Percentiles rank a stretch among this genome's conserved stretches.
phyloP scores from a whole-genome alignment of 30 jellyfish, hydroid and myxozoan genomes.

The Clytia hemisphaerica region DNA sequence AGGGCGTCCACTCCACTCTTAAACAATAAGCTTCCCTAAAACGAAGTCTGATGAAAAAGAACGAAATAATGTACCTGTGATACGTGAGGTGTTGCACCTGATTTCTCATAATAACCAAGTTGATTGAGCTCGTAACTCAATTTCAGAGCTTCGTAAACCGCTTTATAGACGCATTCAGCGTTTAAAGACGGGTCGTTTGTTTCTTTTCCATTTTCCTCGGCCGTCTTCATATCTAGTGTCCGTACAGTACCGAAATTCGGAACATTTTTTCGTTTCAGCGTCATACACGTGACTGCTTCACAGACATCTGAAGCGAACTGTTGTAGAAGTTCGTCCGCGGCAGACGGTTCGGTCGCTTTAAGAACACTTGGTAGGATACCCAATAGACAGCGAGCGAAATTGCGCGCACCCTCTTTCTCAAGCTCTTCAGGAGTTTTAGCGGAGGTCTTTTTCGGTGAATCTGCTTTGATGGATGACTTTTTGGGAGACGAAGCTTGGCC shows the following conservation, averaged over 20 bases:
- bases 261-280: slow-evolving; percentile 85
- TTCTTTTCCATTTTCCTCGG: slow-evolving; percentile 32
- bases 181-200: slow-evolving; percentile 66
- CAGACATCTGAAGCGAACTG: slow-evolving; percentile 97
- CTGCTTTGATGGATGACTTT: slow-evolving; percentile 28
- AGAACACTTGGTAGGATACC: slow-evolving; percentile 90
- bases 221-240: slow-evolving; percentile 16
- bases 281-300: slow-evolving; percentile 98
- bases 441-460: slow-evolving; percentile 46
- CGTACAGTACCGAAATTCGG: slow-evolving; percentile 93
- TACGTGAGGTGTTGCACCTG: slow-evolving; percentile 31
- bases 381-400: slow-evolving; percentile 87
- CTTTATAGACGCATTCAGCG: slow-evolving; percentile 91
- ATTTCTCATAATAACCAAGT: slow-evolving; percentile 58
- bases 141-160: slow-evolving; percentile 67
- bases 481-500: no score
- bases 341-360: slow-evolving; percentile 72
- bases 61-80: slow-evolving; percentile 48
- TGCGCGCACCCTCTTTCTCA: slow-evolving; percentile 93
- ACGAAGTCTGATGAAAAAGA: neutral
- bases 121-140: slow-evolving; percentile 53
- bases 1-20: no score
- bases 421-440: slow-evolving; percentile 67
- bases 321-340: slow-evolving; percentile 88
- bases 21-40: no score